Percentiles rank a stretch among this genome's conserved stretches.
Evolutionary conservation across 1,140 invertebrate species (phyloP).

Genomic region (Wiebesia pumilae): DNA sequence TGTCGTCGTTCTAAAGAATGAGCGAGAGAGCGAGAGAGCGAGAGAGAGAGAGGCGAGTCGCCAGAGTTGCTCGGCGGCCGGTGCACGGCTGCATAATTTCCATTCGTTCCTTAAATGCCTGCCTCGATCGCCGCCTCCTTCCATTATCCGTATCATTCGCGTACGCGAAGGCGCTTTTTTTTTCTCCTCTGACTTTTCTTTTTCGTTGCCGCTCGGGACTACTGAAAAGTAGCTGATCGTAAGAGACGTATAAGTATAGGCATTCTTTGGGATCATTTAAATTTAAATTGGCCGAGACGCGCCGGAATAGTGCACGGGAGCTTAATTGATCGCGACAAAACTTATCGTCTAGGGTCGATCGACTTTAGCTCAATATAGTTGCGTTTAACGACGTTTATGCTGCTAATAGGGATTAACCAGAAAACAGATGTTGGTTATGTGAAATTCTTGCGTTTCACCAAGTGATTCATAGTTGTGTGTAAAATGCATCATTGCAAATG

Average conservation of each 20-base stretch:
- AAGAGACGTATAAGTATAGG: slow-evolving; percentile 23
- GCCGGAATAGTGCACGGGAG: not conserved
- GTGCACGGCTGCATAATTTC: slow-evolving; percentile 46
- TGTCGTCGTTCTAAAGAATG: slow-evolving; percentile 21
- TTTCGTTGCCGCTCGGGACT: not conserved
- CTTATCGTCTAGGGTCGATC: slow-evolving; percentile 23
- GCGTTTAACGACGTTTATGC: not conserved
- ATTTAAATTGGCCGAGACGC: slow-evolving; percentile 48
- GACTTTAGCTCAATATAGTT: not conserved
- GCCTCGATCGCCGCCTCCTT: slow-evolving; percentile 49
- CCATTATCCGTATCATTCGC: slow-evolving; percentile 52
- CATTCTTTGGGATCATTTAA: slow-evolving; percentile 50
- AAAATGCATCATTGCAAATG: too few species aligned
- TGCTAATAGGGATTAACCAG: slow-evolving; percentile 1
- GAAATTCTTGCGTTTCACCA: not conserved
- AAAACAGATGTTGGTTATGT: not conserved
- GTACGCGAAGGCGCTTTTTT: slow-evolving; percentile 25
- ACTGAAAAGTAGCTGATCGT: slow-evolving; percentile 49
- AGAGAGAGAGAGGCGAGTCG: slow-evolving; percentile 4
- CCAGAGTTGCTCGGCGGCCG: slow-evolving; percentile 38
- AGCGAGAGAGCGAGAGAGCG: slow-evolving; percentile 1
- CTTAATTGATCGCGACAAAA: slow-evolving; percentile 47
- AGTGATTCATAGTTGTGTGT: too few species aligned
- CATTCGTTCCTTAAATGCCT: slow-evolving; percentile 53
- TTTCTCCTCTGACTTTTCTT: not conserved